Evolutionary conservation across 2,797 vertebrate species (phyloP).

Genomic region (Gephyroberyx darwinii): DNA sequence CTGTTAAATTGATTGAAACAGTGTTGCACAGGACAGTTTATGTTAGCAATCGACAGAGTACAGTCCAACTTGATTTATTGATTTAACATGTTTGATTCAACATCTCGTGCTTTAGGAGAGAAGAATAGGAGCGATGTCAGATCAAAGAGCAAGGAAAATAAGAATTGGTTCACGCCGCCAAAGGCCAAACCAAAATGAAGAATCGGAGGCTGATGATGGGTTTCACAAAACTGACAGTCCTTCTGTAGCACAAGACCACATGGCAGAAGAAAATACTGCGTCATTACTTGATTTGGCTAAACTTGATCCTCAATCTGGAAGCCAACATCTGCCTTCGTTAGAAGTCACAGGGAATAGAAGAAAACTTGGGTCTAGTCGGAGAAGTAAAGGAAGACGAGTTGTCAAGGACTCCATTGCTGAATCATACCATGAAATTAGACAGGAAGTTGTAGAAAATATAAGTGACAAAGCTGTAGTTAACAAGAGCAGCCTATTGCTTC

Average conservation of each 20-base stretch:
- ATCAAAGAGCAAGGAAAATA: constrained; percentile 65
- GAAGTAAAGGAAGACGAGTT: constrained; percentile 38
- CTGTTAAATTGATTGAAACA: background rate
- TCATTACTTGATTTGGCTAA: too few relatives aligned
- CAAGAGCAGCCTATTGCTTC: background rate
- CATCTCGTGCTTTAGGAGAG: constrained; percentile 51
- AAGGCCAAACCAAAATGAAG: constrained; percentile 32
- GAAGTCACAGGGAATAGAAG: constrained; percentile 54
- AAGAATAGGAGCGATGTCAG: constrained; percentile 68
- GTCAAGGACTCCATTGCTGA: constrained; percentile 32
- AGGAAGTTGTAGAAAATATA: constrained; percentile 46
- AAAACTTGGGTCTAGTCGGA: constrained; percentile 78
- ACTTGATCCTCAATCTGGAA: constrained; percentile 19
- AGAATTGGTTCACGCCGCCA: constrained; percentile 69
- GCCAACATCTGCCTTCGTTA: constrained; percentile 3
- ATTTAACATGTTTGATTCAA: constrained; percentile 21
- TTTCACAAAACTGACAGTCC: background rate
- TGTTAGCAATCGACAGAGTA: background rate
- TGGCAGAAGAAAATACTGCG: constrained; percentile 15
- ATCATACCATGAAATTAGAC: constrained; percentile 15
- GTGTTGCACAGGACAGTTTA: background rate
- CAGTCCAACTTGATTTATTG: constrained; percentile 16
- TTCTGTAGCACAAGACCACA: background rate
- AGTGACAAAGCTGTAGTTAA: constrained; percentile 5
- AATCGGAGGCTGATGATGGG: constrained; percentile 12